Conservation (phyloP, 1,140 invertebrate species). For the Rhopalosiphum maidis region DNA sequence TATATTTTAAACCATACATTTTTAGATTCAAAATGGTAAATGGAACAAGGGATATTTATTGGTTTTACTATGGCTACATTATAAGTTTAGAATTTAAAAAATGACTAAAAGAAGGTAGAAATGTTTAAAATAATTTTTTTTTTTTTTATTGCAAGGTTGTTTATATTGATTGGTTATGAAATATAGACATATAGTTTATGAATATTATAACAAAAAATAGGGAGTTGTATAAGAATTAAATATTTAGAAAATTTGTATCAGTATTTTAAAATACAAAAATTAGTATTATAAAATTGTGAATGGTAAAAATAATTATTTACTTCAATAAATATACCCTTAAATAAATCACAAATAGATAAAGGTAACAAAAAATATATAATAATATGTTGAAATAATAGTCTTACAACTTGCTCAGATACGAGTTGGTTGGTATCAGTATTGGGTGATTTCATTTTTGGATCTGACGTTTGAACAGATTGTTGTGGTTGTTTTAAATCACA, state of each 20-base stretch:
- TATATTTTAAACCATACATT: background rate
- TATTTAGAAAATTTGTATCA: background rate
- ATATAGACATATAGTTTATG: background rate
- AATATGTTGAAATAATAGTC: constrained; percentile 6
- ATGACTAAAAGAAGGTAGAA: background rate
- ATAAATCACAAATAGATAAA: background rate
- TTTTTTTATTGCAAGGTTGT: background rate
- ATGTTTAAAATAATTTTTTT: background rate
- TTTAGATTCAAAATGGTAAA: background rate
- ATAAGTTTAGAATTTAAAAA: background rate
- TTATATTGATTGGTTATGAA: background rate
- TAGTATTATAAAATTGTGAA: background rate
- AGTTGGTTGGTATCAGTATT: background rate
- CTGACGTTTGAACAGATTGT: constrained; percentile 19
- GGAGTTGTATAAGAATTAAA: background rate
- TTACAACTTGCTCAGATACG: constrained; percentile 40
- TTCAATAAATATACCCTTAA: background rate
- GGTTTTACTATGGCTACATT: background rate
- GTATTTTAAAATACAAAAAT: background rate
- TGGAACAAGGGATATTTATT: background rate
- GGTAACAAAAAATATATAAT: background rate
- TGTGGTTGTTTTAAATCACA: constrained; percentile 53
- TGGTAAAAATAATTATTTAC: background rate
- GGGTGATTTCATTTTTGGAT: background rate
- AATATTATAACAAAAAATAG: background rate